Base-by-base conservation (phyloP, 2,888 invertebrate species). In the Gandaritis pyraliata region DNA sequence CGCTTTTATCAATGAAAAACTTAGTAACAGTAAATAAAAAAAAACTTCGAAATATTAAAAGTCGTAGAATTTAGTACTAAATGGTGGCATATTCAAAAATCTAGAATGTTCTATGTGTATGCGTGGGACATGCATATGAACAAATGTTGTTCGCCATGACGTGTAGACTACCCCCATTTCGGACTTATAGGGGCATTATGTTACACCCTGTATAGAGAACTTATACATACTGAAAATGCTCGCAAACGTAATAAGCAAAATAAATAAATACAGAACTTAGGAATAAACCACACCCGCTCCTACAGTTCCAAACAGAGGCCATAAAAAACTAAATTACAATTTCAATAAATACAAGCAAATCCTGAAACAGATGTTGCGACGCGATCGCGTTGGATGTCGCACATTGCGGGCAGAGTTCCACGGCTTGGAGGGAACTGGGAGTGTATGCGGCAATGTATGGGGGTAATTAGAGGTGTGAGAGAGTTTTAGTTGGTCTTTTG, bases 281-380 rank as follows among this genome's bases (percentile, higher is more conserved):
- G 13, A 33, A 54, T 60, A 56, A 59, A 51, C 38, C 49, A 52
- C 58, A 58, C 30, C 54, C 54, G 54, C 43, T 45, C 5, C 41
- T 18, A 48, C 58, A 50, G 38, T 58, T 46, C 59, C 43, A 55
- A 59, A 54, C 61, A 16, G 48, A 46, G 54, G 46, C 58, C 45
- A 53, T 64, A 66, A 66, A 63, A 66, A 61, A 61, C 58, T 64
- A 66, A 61, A 66, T 66, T 64, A 64, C 64, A 59, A 59, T 61
- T 66, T 64, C 66, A 66, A 66, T 61, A 66, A 66, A 66, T 64
- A 64, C 53, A 57, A 53, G 54, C 58, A 36, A 58, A 55, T 45
- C 55, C 55, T 39, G 47, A 2, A 29, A 33, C 64, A 64, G 59
- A 56, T 64, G 65, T 46, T 60, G 57, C 49, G 50, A 52, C 43